A percentile compares a stretch with the other conserved stretches of the same genome.
These are phyloP conservation scores for Nephrotoma guestfalica DNA, from an alignment of 2,888 invertebrate species.

Conservation along the genomic window DNA sequence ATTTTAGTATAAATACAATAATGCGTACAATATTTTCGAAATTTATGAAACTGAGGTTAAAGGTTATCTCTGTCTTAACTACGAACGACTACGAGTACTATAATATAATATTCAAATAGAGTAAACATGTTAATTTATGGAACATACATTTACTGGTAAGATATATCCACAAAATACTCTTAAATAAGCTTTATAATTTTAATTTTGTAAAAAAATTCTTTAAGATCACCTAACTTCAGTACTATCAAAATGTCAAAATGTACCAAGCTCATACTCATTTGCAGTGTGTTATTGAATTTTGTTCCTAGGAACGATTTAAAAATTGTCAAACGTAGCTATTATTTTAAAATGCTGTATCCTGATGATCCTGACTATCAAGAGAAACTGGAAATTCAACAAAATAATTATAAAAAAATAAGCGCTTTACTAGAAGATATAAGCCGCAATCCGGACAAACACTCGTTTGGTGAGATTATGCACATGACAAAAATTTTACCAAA, in stretches of 20 bases:
- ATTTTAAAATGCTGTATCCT: background rate
- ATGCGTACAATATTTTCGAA: too few species aligned
- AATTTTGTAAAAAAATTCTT: too few species aligned
- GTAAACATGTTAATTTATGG: too few species aligned
- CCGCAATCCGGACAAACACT: background rate
- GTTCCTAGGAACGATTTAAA: background rate
- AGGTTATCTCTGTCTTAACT: too few species aligned
- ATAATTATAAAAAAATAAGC: background rate
- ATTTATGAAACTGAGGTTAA: too few species aligned
- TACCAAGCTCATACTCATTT: background rate
- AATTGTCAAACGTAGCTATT: background rate
- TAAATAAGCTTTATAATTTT: too few species aligned
- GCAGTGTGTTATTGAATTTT: background rate
- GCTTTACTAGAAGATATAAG: background rate
- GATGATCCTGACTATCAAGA: background rate
- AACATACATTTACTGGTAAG: too few species aligned
- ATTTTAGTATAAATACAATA: too few species aligned
- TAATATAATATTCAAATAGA: too few species aligned
- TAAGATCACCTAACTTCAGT: too few species aligned
- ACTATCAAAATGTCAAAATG: background rate
- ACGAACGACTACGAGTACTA: too few species aligned
- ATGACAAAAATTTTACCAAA: background rate
- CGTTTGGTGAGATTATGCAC: background rate
- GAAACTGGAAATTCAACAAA: background rate
- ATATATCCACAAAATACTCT: too few species aligned